Base-by-base conservation (phyloP, 2,113 vertebrate species). In the Catharus minimus region DNA sequence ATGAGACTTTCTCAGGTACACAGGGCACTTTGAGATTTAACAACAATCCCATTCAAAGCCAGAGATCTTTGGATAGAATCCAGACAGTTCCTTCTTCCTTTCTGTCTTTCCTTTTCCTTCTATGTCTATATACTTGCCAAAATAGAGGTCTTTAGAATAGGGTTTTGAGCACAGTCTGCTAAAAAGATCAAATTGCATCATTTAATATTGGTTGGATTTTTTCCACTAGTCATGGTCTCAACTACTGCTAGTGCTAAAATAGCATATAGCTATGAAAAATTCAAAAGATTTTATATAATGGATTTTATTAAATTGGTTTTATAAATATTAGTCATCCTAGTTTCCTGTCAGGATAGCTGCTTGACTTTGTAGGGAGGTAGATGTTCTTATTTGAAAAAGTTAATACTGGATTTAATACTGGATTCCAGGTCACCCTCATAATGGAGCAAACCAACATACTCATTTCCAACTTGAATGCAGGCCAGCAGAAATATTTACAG, bases 1-100 rank as follows among this genome's bases (percentile, higher is more conserved):
- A 90, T 90, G 86, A 86, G 91, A 65, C 89, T 86, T 94, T 94
- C 61, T 94, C 89, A 95, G 83, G 93, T 96, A 90, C 81, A 84
- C 50, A 84, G 91, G 80, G 49, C 83, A 89, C 84, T 93, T 86
- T 90, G 91, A 93, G 57, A 83, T 86, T 78, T 86, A 95, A 90
- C 88, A 92, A 53, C 90, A 88, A 47, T 71, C 69, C 73, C 36
- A 65, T 96, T 96, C 89, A 95, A 84, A 96, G 62, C 28, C 52
- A 65, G 39, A 49, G 56, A 61, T 94, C 88, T 71, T 92, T 95
- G 94, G 86, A 76, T 46, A 66, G 62, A 84, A 58, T 93, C 85
- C 86, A 93, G 84, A 86, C 81, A 72, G 49, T 82, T 90, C 81
- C 73, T 90, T 84, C 73, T 68, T 92, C 38, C 30, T 86, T 89